Conservation (phyloP, 2,797 vertebrate species). For the Dendrocincla fuliginosa region DNA sequence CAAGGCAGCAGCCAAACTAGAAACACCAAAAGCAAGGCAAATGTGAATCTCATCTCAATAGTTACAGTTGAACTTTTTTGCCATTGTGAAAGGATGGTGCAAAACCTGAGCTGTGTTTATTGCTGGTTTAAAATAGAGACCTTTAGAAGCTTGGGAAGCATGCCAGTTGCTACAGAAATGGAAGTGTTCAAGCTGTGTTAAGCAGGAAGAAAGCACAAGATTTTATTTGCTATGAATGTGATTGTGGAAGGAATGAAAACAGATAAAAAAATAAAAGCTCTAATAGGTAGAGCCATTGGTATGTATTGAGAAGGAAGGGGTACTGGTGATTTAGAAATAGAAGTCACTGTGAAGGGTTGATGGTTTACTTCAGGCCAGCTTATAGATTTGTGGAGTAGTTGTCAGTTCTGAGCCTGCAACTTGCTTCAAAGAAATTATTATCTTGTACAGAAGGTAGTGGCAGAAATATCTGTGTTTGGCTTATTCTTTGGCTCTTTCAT, state of each 20-base stretch:
- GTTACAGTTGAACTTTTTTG: background rate
- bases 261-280: background rate
- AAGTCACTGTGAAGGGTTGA: background rate
- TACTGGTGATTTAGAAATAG: background rate
- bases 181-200: slow-evolving; percentile 19
- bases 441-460: background rate
- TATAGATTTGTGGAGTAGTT: background rate
- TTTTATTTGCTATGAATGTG: background rate
- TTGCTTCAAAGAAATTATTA: background rate
- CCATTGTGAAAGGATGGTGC: background rate
- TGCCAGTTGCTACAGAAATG: background rate
- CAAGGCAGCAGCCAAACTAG: background rate
- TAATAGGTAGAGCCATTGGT: background rate
- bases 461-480: background rate
- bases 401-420: background rate
- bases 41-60: background rate
- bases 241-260: background rate
- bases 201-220: background rate
- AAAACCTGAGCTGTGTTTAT: background rate
- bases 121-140: background rate
- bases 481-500: background rate
- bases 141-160: background rate
- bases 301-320: background rate
- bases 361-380: background rate
- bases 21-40: background rate